phyloP scores from a whole-genome alignment of 2,888 invertebrate species.

The Standfussiana lucernea region DNA sequence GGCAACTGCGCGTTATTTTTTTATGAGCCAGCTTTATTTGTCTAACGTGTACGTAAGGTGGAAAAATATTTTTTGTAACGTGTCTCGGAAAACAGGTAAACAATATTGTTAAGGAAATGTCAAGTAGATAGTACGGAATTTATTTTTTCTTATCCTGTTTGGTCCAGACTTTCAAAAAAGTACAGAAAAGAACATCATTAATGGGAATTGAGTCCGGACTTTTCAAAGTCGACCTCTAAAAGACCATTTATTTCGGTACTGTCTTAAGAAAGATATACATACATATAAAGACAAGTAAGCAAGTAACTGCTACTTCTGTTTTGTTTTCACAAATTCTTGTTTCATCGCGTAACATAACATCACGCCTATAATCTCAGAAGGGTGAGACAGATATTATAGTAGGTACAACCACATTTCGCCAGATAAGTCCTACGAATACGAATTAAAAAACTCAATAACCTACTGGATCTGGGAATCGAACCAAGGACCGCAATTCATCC shows the following conservation, averaged over 20 bases:
- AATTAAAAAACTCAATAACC: neutral
- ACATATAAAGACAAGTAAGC: no score
- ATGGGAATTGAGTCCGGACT: neutral
- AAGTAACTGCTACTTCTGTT: neutral
- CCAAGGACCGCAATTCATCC: neutral
- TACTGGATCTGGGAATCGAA: neutral
- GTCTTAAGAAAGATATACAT: neutral
- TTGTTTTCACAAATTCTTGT: neutral
- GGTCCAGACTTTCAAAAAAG: neutral
- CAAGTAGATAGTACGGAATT: neutral
- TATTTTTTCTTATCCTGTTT: neutral
- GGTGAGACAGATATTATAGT: neutral
- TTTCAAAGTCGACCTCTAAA: neutral
- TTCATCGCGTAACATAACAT: neutral
- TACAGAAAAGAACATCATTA: neutral
- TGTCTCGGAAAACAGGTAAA: neutral
- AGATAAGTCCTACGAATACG: neutral
- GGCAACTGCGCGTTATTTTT: neutral
- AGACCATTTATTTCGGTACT: neutral
- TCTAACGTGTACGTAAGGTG: neutral
- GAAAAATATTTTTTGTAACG: slow-evolving; percentile 12
- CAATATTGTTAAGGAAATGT: neutral
- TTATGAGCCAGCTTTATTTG: slow-evolving; percentile 9
- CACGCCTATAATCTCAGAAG: neutral
- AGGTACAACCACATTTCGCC: neutral